Base-by-base conservation (phyloP, 2,888 invertebrate genomes). In the Camponotus fellah region DNA sequence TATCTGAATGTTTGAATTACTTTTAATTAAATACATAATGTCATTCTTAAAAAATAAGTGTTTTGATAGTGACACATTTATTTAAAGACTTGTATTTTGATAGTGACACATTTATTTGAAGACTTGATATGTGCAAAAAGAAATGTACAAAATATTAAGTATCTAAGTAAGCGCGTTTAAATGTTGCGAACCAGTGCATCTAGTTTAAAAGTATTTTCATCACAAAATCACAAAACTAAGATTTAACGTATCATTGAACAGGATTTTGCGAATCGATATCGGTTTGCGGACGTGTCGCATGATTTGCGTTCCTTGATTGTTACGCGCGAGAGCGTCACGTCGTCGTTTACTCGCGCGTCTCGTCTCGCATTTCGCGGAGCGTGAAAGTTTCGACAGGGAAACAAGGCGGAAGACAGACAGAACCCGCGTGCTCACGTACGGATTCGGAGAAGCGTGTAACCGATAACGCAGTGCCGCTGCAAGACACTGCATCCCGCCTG, bases 381-480 rank as follows among this genome's bases (percentile, higher is more conserved):
- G 83, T 80, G 79, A 85, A 83, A 85, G 79, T 83, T 83, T 79
- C 68, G 68, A 69, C 66, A 43, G 58, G 62, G 60, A 81, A 81
- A 81, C 66, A 72, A 58, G 43, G 74, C 8, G 72, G 56, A 76
- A 65, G 66, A 26, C 53, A 37, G 56, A n/a, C 62, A 56, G 32
- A 43, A n/a, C 46, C 49, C 66, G 80, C 32, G 74, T 21, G 68
- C 66, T 60, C 68, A n/a, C 43, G 4, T 66, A 84, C 49, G 84
- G 75, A 68, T 34, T 81, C 49, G 85, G 87, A 74, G 83, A 86
- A 83, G 76, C 83, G 86, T 88, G 89, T 85, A 89, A 87, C 90
- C 85, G 90, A 87, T 90, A 89, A 90, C 88, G 85, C 86, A 72
- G 53, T 56, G 75, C 60, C 82, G 81, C 60, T 76, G 88, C 83